Evolutionary conservation across 1,140 invertebrate genomes (phyloP), one percentile per base, ranked within the genome.

Genomic region (Alviniconcha marisindica): DNA sequence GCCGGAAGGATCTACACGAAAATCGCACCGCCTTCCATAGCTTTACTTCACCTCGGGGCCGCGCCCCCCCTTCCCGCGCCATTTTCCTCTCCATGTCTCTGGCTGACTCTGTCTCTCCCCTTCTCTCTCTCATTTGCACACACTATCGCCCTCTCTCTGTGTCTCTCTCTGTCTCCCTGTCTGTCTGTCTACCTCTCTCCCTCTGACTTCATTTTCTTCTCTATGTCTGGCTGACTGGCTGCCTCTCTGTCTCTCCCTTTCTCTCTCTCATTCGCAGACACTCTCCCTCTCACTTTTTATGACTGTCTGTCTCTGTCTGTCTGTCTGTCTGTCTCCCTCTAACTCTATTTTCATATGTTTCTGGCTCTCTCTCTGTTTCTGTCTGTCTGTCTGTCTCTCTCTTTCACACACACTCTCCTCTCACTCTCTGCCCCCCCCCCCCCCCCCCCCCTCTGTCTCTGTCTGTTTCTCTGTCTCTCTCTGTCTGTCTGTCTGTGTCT

Each of bases 391-490:
- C 10, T 69, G 66, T 14, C 66, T 7, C n/a, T 7, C 12, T 10
- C 66, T 10, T 69, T 10, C n/a, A 14, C n/a, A n/a, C n/a, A 31
- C n/a, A 14, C n/a, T 10, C n/a, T 10, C 66, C 33, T 28, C 66
- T 28, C 66, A 28, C 33, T 69, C 5, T 74, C n/a, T 44, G 12
- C 28, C 71, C 28, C n/a, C 71, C 71, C 18, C 5, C 28, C 40
- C 5, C 71, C 40, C n/a, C 71, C 40, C n/a, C 71, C 18, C 31
- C 71, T 74, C 71, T 44, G 12, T 44, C 71, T 74, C 28, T 44
- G 10, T 44, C 71, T 74, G 7, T 44, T 10, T 69, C 5, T 74
- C 40, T 44, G 12, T 74, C 28, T 74, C 40, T 44, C 48, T 42
- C 38, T 42, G 2, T 42, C 40, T 33, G 4, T 33, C 10, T 42